These are phyloP conservation scores for Ahaetulla prasina DNA, from an alignment of 2,113 vertebrate genomes.

Conservation along the genomic window DNA sequence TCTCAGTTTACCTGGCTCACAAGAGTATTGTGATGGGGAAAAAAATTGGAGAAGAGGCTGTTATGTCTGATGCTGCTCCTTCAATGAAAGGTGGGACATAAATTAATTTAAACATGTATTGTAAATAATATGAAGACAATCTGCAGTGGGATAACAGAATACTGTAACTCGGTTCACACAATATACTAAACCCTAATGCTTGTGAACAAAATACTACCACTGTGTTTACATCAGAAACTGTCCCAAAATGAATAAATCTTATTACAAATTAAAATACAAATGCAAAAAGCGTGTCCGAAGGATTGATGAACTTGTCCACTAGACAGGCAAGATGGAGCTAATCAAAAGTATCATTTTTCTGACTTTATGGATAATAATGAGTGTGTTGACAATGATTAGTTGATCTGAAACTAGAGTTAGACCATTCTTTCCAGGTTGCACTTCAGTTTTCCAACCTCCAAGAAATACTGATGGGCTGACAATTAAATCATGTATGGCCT, in stretches of 20 bases:
- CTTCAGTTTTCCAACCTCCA: background rate
- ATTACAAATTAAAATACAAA: background rate
- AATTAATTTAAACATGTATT: no score
- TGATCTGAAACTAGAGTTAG: background rate
- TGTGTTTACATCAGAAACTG: background rate
- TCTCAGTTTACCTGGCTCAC: no score
- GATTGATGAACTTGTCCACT: background rate
- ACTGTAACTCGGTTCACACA: background rate
- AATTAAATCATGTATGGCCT: background rate
- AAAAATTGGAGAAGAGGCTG: no score
- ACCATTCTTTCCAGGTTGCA: background rate
- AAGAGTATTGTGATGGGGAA: no score
- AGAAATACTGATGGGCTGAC: background rate
- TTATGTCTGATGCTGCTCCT: no score
- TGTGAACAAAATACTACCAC: background rate
- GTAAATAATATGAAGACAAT: background rate
- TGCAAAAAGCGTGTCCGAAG: background rate
- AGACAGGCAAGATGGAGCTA: background rate
- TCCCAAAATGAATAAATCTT: background rate
- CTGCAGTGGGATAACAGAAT: background rate
- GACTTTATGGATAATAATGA: background rate
- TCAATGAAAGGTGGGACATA: no score
- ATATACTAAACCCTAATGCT: background rate
- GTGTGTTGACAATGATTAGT: background rate
- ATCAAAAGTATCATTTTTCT: background rate